phyloP scores from a whole-genome alignment of 2,888 invertebrate species.

The Lasioglossum vierecki region DNA sequence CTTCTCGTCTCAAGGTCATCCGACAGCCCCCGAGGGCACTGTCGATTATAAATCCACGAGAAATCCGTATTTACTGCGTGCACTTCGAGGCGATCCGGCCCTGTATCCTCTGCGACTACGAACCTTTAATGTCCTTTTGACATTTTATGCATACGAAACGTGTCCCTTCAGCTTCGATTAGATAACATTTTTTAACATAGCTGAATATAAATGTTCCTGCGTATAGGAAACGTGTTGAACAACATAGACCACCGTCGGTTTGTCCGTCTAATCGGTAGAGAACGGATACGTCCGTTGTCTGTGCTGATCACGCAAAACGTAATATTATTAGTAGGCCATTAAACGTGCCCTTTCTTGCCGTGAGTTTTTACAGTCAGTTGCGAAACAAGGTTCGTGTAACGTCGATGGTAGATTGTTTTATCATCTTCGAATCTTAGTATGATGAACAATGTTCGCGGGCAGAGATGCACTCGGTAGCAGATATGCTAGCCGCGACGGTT shows the following conservation, averaged over 20 bases:
- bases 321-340: background rate
- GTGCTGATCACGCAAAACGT: too few relatives aligned
- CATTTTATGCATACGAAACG: too few relatives aligned
- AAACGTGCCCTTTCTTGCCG: background rate
- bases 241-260: too few relatives aligned
- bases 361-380: background rate
- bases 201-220: too few relatives aligned
- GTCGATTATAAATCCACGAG: constrained; percentile 54
- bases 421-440: background rate
- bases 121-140: background rate
- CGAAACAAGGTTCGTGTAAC: background rate
- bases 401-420: background rate
- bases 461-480: background rate
- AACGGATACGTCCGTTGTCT: too few relatives aligned
- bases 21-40: background rate
- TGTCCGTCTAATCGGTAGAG: too few relatives aligned
- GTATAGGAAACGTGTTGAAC: too few relatives aligned
- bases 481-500: background rate
- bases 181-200: too few relatives aligned
- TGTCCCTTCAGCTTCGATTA: too few relatives aligned
- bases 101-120: background rate
- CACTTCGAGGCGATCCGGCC: background rate
- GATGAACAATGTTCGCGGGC: background rate
- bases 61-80: constrained; percentile 46
- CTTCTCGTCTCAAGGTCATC: constrained; percentile 46